Evolutionary conservation across 2,888 invertebrate species (phyloP).

Genomic region (Platycheirus albimanus): DNA sequence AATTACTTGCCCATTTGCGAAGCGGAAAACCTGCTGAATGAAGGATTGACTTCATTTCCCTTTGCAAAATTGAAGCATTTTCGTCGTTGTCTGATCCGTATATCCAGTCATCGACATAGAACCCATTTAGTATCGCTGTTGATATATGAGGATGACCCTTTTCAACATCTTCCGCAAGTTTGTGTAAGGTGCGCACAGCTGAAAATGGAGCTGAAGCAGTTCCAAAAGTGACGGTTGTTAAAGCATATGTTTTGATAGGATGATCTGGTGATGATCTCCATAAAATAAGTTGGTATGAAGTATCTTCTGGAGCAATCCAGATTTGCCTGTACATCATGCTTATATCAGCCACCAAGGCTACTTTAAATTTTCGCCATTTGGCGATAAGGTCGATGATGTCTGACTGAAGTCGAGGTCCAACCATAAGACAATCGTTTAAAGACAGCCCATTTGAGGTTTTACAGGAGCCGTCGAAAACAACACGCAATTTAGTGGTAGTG

Average conservation of each 20-base stretch:
- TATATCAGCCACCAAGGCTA: conserved; percentile 16
- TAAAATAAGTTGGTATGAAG: conserved; percentile 46
- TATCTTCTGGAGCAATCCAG: conserved; percentile 29
- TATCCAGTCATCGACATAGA: conserved; percentile 67
- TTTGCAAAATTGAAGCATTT: conserved; percentile 23
- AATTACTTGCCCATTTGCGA: conserved; percentile 47
- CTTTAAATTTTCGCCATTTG: conserved; percentile 21
- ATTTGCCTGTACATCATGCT: conserved; percentile 24
- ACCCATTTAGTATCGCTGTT: conserved; percentile 44
- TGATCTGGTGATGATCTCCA: conserved; percentile 41
- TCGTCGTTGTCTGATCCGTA: conserved; percentile 32
- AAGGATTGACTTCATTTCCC: background rate
- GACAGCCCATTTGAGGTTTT: conserved; percentile 19
- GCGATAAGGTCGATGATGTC: conserved; percentile 27
- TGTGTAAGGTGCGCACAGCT: conserved; percentile 64
- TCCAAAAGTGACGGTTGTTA: conserved; percentile 72
- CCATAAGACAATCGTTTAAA: conserved; percentile 8
- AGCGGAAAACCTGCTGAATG: conserved; percentile 36
- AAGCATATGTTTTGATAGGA: conserved; percentile 44
- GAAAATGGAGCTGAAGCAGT: conserved; percentile 68
- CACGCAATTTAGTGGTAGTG: conserved; percentile 14
- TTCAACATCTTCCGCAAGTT: conserved; percentile 71
- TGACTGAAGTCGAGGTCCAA: conserved; percentile 19
- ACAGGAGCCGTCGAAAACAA: background rate
- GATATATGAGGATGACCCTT: conserved; percentile 64